Evolutionary conservation across 1,140 invertebrate genomes (phyloP).

Genomic region (Bombus difficillimus): DNA sequence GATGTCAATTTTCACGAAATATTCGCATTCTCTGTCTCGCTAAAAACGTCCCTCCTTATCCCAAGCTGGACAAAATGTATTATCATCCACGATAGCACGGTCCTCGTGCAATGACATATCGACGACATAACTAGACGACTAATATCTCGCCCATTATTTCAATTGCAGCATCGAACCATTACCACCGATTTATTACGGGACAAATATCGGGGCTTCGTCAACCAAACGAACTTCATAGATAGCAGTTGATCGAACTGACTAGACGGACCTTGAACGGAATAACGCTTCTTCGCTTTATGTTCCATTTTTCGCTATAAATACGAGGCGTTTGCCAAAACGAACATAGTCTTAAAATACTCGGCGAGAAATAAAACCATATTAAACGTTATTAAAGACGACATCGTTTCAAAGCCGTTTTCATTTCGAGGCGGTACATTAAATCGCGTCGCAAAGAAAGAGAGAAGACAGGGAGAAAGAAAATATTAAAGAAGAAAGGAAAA

Average conservation of each 20-base stretch:
- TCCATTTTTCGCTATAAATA: not conserved
- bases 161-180: not conserved
- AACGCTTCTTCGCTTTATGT: not conserved
- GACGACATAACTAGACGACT: not conserved
- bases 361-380: not conserved
- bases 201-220: not conserved
- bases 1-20: not conserved
- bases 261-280: not conserved
- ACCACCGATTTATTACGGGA: not conserved
- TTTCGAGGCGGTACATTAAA: not conserved
- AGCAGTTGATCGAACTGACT: not conserved
- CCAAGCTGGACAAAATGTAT: too few relatives aligned
- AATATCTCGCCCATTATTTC: not conserved
- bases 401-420: not conserved
- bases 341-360: not conserved
- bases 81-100: not conserved
- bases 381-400: not conserved
- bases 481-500: not conserved
- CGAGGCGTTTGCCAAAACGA: not conserved
- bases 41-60: not conserved
- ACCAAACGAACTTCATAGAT: not conserved
- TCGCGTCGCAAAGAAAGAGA: not conserved
- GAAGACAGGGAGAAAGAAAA: not conserved
- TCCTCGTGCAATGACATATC: not conserved
- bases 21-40: not conserved